Percentiles rank a stretch among this genome's conserved stretches.
Evolutionary conservation across 2,797 vertebrate genomes (phyloP).

Genomic region (Hypotaenidia philippensis): DNA sequence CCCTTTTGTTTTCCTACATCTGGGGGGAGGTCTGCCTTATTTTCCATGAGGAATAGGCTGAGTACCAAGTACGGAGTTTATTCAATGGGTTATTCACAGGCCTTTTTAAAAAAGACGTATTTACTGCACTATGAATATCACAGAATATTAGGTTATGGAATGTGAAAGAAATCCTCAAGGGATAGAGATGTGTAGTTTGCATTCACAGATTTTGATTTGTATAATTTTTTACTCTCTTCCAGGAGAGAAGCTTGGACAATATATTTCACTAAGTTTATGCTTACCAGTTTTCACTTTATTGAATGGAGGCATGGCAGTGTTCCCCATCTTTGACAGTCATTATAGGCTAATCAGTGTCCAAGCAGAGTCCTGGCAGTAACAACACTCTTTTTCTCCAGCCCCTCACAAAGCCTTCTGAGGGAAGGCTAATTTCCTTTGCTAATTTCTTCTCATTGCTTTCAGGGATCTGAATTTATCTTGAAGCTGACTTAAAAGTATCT

Average conservation of each 20-base stretch:
- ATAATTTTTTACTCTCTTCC: background rate
- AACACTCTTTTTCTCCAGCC: background rate
- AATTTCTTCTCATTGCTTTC: background rate
- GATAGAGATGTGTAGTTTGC: background rate
- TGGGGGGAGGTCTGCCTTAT: fast-evolving
- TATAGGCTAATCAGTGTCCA: background rate
- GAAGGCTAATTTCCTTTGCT: background rate
- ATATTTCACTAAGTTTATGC: background rate
- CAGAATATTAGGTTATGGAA: background rate
- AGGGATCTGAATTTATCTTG: background rate
- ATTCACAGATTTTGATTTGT: background rate
- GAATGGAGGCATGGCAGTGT: background rate
- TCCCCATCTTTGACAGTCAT: background rate
- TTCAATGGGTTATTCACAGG: background rate
- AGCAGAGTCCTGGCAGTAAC: background rate
- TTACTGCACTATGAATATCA: background rate
- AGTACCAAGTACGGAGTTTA: background rate
- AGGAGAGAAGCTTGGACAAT: background rate
- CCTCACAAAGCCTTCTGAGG: background rate
- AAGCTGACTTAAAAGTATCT: background rate
- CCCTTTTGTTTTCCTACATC: background rate
- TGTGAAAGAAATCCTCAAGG: background rate
- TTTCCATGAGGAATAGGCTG: background rate
- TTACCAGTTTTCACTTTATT: background rate
- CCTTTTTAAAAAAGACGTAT: background rate